Conservation (phyloP, 2,797 vertebrate species). For the Acrossocheilus fasciatus region DNA sequence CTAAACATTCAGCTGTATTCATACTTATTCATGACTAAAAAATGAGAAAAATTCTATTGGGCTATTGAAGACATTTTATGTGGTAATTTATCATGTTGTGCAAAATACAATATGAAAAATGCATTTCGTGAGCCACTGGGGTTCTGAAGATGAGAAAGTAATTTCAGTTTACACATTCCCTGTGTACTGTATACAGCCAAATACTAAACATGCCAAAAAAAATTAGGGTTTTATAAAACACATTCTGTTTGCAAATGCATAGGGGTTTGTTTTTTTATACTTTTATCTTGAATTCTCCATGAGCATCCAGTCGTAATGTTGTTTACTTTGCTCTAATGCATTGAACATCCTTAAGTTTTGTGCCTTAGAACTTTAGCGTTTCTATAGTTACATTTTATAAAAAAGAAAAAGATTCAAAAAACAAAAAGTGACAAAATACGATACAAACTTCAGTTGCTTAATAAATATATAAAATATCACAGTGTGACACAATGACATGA, state of each 20-base stretch:
- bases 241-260: conserved; percentile 6
- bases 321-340: conserved; percentile 18
- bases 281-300: conserved; percentile 9
- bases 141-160: conserved; percentile 37
- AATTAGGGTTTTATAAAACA: neutral
- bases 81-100: conserved; percentile 42
- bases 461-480: conserved; percentile 18
- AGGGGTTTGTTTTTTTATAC: neutral
- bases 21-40: conserved; percentile 17
- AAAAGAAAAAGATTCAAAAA: neutral
- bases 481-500: neutral
- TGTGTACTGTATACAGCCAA: conserved; percentile 10
- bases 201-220: neutral
- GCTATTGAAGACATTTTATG: conserved; percentile 28
- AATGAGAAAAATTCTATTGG: conserved; percentile 40
- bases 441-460: neutral
- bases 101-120: conserved; percentile 36
- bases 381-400: neutral
- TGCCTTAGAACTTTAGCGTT: neutral
- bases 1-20: conserved; percentile 8
- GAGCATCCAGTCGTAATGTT: conserved; percentile 6
- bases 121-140: conserved; percentile 12
- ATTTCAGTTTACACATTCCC: conserved; percentile 21
- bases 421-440: neutral
- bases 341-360: conserved; percentile 8